Conservation (phyloP, 2,797 vertebrate genomes). For the Leptodactylus fallax region DNA sequence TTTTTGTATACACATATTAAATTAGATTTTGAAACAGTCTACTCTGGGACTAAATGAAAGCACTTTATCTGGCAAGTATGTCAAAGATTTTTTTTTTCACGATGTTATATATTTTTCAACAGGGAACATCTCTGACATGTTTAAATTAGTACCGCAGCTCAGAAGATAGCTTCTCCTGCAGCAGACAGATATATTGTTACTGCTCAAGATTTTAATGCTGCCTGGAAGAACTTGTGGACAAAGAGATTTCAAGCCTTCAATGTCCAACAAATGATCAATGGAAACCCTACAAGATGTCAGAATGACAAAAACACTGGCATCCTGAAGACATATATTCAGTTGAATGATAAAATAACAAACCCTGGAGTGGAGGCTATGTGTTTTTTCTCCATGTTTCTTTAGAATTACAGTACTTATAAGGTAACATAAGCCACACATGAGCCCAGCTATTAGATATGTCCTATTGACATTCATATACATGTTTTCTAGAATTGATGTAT, state of each 20-base stretch:
- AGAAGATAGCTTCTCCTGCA: slow-evolving; percentile 41
- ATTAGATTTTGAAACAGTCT: slow-evolving; percentile 35
- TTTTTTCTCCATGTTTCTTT: neutral
- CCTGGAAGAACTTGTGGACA: slow-evolving; percentile 39
- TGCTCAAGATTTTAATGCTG: slow-evolving; percentile 22
- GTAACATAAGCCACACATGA: neutral
- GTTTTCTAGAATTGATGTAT: neutral
- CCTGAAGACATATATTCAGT: neutral
- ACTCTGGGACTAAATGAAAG: slow-evolving; percentile 35
- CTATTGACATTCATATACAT: neutral
- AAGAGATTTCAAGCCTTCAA: slow-evolving; percentile 36
- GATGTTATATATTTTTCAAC: slow-evolving; percentile 51
- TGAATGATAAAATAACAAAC: neutral
- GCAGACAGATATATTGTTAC: slow-evolving; percentile 55
- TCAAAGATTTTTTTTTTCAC: slow-evolving; percentile 46
- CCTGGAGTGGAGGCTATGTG: neutral
- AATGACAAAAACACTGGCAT: slow-evolving; percentile 13
- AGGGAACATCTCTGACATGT: slow-evolving; percentile 44
- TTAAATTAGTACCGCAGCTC: slow-evolving; percentile 45
- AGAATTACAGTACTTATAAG: neutral
- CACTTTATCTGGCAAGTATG: slow-evolving; percentile 47
- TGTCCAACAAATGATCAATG: slow-evolving; percentile 38
- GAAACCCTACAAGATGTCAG: slow-evolving; percentile 19
- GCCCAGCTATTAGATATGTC: neutral
- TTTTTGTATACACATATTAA: slow-evolving; percentile 31